Evolutionary conservation across 1,140 invertebrate genomes (phyloP).

Genomic region (Eriosoma lanigerum): DNA sequence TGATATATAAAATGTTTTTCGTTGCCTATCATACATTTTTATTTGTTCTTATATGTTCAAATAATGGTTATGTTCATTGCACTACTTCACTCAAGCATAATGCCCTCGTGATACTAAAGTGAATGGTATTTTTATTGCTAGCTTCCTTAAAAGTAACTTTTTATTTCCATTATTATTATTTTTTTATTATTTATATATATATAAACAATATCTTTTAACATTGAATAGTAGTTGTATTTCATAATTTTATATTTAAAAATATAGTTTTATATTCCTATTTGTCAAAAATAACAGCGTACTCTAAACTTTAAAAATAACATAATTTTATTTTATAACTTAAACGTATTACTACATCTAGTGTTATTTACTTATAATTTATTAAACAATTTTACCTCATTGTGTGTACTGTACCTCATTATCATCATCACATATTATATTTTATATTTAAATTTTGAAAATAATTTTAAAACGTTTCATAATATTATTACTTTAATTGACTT

Average conservation of each 20-base stretch:
- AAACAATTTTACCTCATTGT: too few species aligned
- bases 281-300: neutral
- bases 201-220: neutral
- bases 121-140: conserved; percentile 2
- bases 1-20: neutral
- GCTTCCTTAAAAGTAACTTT: neutral
- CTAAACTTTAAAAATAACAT: too few species aligned
- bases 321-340: too few species aligned
- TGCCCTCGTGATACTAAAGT: neutral
- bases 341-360: too few species aligned
- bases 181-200: too few species aligned
- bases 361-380: too few species aligned
- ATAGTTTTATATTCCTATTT: neutral
- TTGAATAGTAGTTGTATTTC: neutral
- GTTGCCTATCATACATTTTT: neutral
- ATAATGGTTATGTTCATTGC: neutral
- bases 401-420: too few species aligned
- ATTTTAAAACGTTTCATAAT: too few species aligned
- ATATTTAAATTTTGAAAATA: too few species aligned
- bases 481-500: too few species aligned
- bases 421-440: too few species aligned
- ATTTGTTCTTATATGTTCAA: neutral
- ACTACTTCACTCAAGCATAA: neutral
- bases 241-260: neutral
- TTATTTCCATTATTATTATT: neutral